phyloP scores from a whole-genome alignment of 2,797 vertebrate species.

The Holocentrus rufus region DNA sequence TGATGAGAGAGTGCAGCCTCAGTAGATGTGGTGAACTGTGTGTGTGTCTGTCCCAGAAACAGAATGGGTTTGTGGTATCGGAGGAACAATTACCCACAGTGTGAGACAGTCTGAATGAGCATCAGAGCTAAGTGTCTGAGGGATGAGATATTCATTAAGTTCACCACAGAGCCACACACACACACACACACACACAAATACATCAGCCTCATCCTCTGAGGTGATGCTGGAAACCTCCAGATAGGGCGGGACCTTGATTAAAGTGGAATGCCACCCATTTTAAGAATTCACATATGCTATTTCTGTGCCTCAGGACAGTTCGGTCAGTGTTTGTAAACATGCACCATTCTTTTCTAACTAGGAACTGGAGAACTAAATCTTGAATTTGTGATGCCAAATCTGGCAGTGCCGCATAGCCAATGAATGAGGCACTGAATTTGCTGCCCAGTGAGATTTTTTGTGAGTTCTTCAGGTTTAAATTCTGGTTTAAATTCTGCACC shows the following conservation, averaged over 20 bases:
- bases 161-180: background rate
- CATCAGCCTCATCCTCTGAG: conserved; percentile 18
- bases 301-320: too few species aligned
- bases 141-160: conserved; percentile 56
- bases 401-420: too few species aligned
- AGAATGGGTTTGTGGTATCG: background rate
- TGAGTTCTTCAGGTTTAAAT: background rate
- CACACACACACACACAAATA: background rate
- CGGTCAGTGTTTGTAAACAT: too few species aligned
- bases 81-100: conserved; percentile 36
- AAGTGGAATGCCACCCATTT: conserved; percentile 1
- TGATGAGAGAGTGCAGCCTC: conserved; percentile 34
- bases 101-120: conserved; percentile 10
- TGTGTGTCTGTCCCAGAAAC: background rate
- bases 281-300: too few species aligned
- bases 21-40: too few species aligned
- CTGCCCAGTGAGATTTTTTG: background rate
- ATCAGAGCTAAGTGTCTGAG: conserved; percentile 24
- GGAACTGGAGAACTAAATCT: too few species aligned
- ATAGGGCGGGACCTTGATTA: conserved; percentile 43
- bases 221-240: conserved; percentile 48
- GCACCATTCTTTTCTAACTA: too few species aligned
- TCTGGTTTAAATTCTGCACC: too few species aligned
- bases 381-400: too few species aligned
- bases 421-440: too few species aligned